A percentile compares a stretch with the other conserved stretches of the same genome.
phyloP scores from a whole-genome alignment of 2,113 vertebrate genomes.

The Puma concolor region DNA sequence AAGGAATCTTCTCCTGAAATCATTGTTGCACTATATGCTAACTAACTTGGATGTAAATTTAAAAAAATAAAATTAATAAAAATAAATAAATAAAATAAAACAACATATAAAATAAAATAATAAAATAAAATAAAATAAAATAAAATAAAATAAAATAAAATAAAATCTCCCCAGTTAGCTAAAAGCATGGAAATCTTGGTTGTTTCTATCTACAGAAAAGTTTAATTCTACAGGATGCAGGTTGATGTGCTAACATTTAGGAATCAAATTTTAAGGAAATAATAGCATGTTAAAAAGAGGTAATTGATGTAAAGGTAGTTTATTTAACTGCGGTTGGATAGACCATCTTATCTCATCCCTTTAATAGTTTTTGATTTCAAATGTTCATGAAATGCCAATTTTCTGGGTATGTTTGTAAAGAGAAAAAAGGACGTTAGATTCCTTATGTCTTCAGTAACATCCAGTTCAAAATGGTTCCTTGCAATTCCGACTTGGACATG shows the following conservation, averaged over 20 bases:
- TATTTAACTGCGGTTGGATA: not conserved
- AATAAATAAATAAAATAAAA: no score
- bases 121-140: no score
- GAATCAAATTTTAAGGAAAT: conserved; percentile 16
- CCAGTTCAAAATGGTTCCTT: not conserved
- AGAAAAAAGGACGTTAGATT: not conserved
- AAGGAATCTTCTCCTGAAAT: no score
- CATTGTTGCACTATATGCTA: no score
- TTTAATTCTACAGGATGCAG: not conserved
- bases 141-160: no score
- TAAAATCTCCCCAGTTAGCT: not conserved
- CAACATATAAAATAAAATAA: no score
- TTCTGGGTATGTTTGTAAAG: not conserved
- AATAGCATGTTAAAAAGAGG: not conserved
- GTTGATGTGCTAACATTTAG: not conserved
- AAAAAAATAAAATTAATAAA: no score
- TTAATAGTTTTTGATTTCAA: not conserved
- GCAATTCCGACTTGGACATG: not conserved
- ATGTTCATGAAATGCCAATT: not conserved
- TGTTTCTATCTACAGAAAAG: not conserved
- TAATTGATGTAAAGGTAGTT: not conserved
- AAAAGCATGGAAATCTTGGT: not conserved
- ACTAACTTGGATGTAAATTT: no score
- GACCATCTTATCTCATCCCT: not conserved
- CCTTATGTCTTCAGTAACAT: not conserved